Evolutionary conservation across 1,140 invertebrate genomes (phyloP), one percentile per base, ranked within the genome.

Genomic region (Melipona quadrifasciata): DNA sequence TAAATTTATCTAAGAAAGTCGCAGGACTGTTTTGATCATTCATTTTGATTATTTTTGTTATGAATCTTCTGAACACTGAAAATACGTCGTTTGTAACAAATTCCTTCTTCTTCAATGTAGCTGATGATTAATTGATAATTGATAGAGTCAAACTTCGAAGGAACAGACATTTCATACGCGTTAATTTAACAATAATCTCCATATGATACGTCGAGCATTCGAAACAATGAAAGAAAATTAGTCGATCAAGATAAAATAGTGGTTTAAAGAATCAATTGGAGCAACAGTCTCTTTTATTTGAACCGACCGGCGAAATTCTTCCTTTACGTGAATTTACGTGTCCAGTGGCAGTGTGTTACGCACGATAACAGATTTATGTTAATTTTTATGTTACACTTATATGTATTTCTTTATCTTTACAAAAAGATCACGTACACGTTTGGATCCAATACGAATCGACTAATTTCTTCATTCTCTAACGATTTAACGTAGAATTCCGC

Each of bases 371-470:
- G 82, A 82, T 88, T 88, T 83, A 84, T 34, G 67, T 84, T 87
- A 86, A 67, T 86, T 58, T 87, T 88, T 90, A 90, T 88, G 57
- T 90, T 90, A 90, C 82, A 88, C 58, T 65, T 89, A 90, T 90
- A 90, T 71, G 85, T 88, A 87, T 90, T 88, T 55, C 47, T 72
- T 74, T 87, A 85, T 82, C n/a, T 77, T 87, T 87, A 88, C 80
- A 90, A 77, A 90, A 90, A 90, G 64, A 71, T 74, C 75, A 74
- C 64, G 73, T 71, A 78, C 80, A 55, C 73, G 39, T 31, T 61
- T 53, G 65, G 39, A 74, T 85, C 53, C 65, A 14, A 61, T 77
- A 68, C 64, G 64, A 77, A 70, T 81, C 67, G 34, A 55, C 31
- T 16, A 51, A 27, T 77, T 53, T 31, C 17, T 77, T 34, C 31